Evolutionary conservation across 2,113 vertebrate species (phyloP).

Genomic region (Indri indri): DNA sequence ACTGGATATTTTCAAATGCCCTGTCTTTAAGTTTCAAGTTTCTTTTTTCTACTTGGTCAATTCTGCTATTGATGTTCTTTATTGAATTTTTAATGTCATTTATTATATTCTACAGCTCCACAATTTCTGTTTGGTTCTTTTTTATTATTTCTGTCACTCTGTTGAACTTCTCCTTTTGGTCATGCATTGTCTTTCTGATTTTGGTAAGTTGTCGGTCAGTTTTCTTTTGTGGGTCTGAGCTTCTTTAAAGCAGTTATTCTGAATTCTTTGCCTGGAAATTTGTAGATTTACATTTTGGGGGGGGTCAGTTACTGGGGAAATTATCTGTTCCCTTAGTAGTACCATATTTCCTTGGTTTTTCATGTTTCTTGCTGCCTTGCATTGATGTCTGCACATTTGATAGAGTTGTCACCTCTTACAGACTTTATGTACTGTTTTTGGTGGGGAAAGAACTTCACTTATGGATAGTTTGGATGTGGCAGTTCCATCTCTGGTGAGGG

Average conservation of each 20-base stretch:
- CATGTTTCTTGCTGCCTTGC: too few relatives aligned
- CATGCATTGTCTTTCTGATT: background rate
- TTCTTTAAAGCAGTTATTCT: too few relatives aligned
- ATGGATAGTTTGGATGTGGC: background rate
- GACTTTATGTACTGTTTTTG: background rate
- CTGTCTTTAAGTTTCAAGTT: too few relatives aligned
- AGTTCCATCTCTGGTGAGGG: background rate
- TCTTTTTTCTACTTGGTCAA: too few relatives aligned
- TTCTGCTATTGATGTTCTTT: too few relatives aligned
- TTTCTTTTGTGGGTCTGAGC: background rate
- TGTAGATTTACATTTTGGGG: background rate
- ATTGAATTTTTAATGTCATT: too few relatives aligned
- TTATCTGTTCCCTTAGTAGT: background rate
- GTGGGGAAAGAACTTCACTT: background rate
- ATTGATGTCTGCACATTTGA: too few relatives aligned
- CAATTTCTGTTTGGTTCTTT: background rate
- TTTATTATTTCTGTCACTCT: background rate
- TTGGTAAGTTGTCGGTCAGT: background rate
- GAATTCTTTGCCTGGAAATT: background rate
- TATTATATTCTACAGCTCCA: too few relatives aligned
- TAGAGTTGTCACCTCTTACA: too few relatives aligned
- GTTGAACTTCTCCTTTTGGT: background rate
- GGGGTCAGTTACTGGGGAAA: background rate
- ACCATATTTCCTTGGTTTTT: background rate
- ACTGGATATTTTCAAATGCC: background rate